Base-by-base conservation (phyloP, 2,113 vertebrate genomes). In the Carlito syrichta region DNA sequence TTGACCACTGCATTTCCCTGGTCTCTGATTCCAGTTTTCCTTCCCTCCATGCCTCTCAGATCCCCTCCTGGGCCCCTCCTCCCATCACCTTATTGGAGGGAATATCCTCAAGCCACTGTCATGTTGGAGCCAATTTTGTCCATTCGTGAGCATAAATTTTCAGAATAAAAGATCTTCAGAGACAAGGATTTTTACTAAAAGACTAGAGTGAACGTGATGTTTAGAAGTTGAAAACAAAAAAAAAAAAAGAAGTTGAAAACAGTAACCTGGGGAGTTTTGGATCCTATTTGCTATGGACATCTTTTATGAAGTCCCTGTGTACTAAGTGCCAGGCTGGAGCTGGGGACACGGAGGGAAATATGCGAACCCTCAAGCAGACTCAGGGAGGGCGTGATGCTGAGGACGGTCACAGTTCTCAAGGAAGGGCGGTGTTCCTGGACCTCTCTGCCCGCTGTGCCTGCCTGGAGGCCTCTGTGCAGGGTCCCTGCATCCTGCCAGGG, bases 201-300 rank as follows among this genome's bases (percentile, higher is more conserved):
- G 10, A 38, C 76, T 97, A 30, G 6, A 54, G 58, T 76, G 17
- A 16, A 69, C 8, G 50, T 69, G 62, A 45, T 69, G 52, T 40
- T 89, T 78, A 89, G 78, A 97, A 30, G 11, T 68, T 81, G 86
- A 69, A 89, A 90, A 56, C 11, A 32, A n/a, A n/a, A n/a, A n/a
- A n/a, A n/a, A n/a, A n/a, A n/a, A n/a, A n/a, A 89, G 78, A 97
- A 30, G 11, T 68, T 81, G 86, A 69, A 89, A 90, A 56, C 11
- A 32, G 40, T 45, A 48, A 45, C 45, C 25, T 68, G 30, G 3
- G 40, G 25, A 45, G 11, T 69, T 95, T 84, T 6, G 19, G 30
- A 17, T 92, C 40, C 7, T 48, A 7, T 90, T 87, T 71, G 22
- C 71, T 74, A 14, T 54, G 20, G 23, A 76, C 88, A 71, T 73